A percentile compares a stretch with the other conserved stretches of the same genome.
phyloP scores from a whole-genome alignment of 2,888 invertebrate genomes.

The Drosophila siamana region DNA sequence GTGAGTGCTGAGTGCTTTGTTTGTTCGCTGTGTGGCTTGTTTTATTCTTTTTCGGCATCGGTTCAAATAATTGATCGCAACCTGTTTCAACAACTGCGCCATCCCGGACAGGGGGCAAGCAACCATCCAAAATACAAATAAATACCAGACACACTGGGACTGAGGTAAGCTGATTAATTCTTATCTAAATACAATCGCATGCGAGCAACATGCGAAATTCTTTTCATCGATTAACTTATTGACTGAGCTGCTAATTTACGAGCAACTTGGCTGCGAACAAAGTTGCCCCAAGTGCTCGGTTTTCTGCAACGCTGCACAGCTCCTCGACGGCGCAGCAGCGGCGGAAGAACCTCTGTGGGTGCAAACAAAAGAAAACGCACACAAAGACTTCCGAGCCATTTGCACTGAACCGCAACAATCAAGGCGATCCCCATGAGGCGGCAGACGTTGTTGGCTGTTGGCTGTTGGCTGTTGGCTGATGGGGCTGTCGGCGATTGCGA shows the following conservation, averaged over 20 bases:
- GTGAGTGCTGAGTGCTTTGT: slow-evolving; percentile 9
- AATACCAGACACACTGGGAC: slow-evolving; percentile 35
- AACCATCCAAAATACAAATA: slow-evolving; percentile 17
- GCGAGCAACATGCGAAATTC: slow-evolving; percentile 6
- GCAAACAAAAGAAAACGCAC: background rate
- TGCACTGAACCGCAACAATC: slow-evolving; percentile 78
- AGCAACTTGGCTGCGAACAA: slow-evolving; percentile 4
- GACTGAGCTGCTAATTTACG: slow-evolving; percentile 39
- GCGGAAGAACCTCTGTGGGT: slow-evolving; percentile 8
- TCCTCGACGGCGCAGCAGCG: background rate
- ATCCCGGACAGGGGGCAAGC: slow-evolving; percentile 28
- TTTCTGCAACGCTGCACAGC: slow-evolving; percentile 60
- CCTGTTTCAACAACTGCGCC: slow-evolving; percentile 44
- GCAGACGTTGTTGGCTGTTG: background rate
- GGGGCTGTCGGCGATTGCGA: slow-evolving; percentile 27
- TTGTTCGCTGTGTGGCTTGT: background rate
- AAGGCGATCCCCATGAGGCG: slow-evolving; percentile 41
- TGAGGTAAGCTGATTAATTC: slow-evolving; percentile 59
- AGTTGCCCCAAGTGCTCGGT: slow-evolving; percentile 43
- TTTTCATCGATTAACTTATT: background rate
- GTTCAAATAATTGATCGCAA: slow-evolving; percentile 41
- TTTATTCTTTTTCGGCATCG: slow-evolving; percentile 4
- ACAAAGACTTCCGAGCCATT: slow-evolving; percentile 54
- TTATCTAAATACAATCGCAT: slow-evolving; percentile 27
- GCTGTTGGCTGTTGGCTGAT: background rate